These are phyloP conservation scores for Cyanistes caeruleus DNA, from an alignment of 2,113 vertebrate genomes.

Conservation along the genomic window DNA sequence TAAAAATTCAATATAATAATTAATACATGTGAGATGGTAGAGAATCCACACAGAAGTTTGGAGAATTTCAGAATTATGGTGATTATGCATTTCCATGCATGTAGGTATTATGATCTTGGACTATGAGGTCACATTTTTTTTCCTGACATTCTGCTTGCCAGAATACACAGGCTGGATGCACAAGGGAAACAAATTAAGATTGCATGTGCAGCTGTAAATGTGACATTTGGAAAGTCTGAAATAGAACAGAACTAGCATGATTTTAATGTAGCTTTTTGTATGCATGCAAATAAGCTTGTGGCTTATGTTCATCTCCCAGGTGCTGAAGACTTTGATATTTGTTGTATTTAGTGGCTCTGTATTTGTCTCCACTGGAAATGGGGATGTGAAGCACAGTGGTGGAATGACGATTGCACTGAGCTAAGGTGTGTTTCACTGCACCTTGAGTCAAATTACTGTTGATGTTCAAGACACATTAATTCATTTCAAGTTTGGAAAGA, in stretches of 20 bases:
- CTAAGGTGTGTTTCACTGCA: background rate
- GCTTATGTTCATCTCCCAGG: background rate
- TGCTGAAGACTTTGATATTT: background rate
- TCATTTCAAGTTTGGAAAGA: background rate
- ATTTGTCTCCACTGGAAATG: background rate
- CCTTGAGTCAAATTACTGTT: background rate
- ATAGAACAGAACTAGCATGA: slow-evolving; percentile 7
- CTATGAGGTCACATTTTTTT: background rate
- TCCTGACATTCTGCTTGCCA: background rate
- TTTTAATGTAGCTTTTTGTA: slow-evolving; percentile 20
- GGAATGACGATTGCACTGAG: background rate
- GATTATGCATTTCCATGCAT: background rate
- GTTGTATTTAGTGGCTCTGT: background rate
- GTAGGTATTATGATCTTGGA: background rate
- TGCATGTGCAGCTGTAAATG: slow-evolving; percentile 20
- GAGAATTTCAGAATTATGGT: background rate
- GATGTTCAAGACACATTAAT: background rate
- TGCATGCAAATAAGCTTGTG: slow-evolving; percentile 8
- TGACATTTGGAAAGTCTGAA: slow-evolving; percentile 35
- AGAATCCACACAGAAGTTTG: background rate
- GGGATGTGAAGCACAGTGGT: background rate
- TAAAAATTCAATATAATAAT: background rate
- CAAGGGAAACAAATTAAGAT: slow-evolving; percentile 10
- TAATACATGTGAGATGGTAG: background rate
- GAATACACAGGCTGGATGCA: background rate